Evolutionary conservation across 1,140 invertebrate species (phyloP), one percentile per base, ranked within the genome.

Genomic region (Drosophila insularis): DNA sequence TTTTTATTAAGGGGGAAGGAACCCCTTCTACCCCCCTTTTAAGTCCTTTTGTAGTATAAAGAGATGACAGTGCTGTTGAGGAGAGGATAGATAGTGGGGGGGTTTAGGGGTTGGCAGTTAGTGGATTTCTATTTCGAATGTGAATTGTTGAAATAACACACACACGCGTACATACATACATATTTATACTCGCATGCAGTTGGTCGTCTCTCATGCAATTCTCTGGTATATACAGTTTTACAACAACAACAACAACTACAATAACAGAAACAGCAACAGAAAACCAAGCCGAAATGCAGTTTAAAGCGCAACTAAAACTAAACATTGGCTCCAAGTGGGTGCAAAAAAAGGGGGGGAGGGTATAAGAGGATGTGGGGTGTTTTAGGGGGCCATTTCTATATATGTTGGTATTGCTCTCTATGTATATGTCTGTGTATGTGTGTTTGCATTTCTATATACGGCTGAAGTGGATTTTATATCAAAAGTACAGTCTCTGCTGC

Each of bases 251-350:
- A 66, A 71, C 23, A 27, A 27, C n/a, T n/a, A n/a, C 27, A 27
- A 27, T 27, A 27, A 27, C 27, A 27, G 27, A 27, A 27, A 27
- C 14, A 66, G 14, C 56, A 61, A 39, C 39, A 63, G 50, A 79
- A 77, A 60, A 56, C 63, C 59, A 76, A 80, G 80, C 80, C 74
- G 60, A 84, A 84, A 76, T 87, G 79, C 84, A 82, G 82, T 87
- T 87, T 87, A 87, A 87, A 87, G 84, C 82, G 79, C 84, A 87
- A 82, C 82, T 87, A 89, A 87, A 87, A 89, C 82, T 87, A 87
- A 86, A 87, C 76, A 82, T 72, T 50, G 80, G 78, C 74, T 69
- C 73, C 73, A 76, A 71, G 64, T 81, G 59, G 69, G 66, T 63
- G 73, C 39, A 53, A 68, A 46, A 68, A 46, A 54, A 50, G 53